Conservation (phyloP, 2,888 invertebrate species). For the Acrobeloides nanus region DNA sequence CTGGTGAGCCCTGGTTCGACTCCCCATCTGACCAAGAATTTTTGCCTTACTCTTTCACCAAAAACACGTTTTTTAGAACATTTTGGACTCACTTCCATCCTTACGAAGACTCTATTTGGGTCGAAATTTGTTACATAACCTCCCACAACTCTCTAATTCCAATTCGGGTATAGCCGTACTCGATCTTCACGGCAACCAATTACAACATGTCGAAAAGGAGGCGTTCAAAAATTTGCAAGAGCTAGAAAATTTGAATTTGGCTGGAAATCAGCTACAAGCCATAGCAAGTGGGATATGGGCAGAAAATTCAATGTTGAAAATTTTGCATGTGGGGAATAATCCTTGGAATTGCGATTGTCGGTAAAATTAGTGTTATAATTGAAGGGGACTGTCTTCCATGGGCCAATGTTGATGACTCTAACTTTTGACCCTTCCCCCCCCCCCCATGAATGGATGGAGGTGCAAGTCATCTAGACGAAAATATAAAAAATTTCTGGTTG, state of each 20-base stretch:
- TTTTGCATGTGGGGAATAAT: conserved; percentile 29
- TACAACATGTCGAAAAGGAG: conserved; percentile 15
- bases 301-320: conserved; percentile 12
- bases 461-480: too few species aligned
- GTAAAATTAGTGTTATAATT: conserved; percentile 14
- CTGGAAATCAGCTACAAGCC: conserved; percentile 33
- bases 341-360: conserved; percentile 51
- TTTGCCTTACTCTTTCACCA: too few species aligned
- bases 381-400: too few species aligned
- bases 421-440: too few species aligned
- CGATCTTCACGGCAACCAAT: conserved; percentile 23
- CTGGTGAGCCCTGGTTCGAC: too few species aligned
- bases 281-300: conserved; percentile 22
- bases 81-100: conserved; percentile 36
- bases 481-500: too few species aligned
- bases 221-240: conserved; percentile 19
- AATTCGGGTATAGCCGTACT: conserved; percentile 20
- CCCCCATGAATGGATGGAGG: too few species aligned
- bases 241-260: conserved; percentile 21
- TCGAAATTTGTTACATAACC: conserved; percentile 35
- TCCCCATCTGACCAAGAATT: too few species aligned
- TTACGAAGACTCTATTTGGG: conserved; percentile 35
- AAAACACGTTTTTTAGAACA: conserved; percentile 33
- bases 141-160: conserved; percentile 21
- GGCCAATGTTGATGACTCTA: too few species aligned